Conservation (phyloP, 2,797 vertebrate genomes). For the Thripadectes ignobilis region DNA sequence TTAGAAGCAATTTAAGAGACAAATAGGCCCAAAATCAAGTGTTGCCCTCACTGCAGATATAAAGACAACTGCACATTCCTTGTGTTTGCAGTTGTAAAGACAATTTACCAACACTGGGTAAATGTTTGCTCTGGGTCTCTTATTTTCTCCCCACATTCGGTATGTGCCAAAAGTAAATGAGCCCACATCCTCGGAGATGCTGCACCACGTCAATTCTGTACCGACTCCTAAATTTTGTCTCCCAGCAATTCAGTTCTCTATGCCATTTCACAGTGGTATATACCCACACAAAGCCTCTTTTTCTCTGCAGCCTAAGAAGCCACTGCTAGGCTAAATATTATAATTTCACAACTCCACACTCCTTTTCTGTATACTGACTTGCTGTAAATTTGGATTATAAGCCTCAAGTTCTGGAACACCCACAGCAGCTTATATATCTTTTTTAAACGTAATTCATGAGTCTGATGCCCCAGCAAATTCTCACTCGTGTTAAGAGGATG, state of each 20-base stretch:
- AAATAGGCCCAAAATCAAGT: neutral
- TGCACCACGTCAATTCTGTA: rapidly evolving
- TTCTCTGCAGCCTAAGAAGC: neutral
- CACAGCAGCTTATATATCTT: neutral
- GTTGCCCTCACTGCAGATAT: neutral
- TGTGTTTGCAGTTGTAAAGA: neutral
- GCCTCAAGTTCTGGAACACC: neutral
- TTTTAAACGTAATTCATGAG: neutral
- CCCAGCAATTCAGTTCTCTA: neutral
- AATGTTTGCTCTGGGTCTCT: neutral
- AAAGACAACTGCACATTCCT: neutral
- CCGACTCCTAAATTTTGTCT: neutral
- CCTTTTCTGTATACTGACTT: neutral
- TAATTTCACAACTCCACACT: neutral
- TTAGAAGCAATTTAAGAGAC: neutral
- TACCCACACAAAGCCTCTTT: rapidly evolving
- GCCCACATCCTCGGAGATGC: neutral
- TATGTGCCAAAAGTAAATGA: rapidly evolving
- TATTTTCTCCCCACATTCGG: neutral
- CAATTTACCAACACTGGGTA: neutral
- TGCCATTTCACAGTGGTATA: neutral
- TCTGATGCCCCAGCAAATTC: neutral
- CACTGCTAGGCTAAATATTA: neutral
- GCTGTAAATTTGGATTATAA: neutral
- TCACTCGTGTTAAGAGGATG: neutral